Percentiles rank a stretch among this genome's conserved stretches.
Evolutionary conservation across 2,113 vertebrate species (phyloP).

Genomic region (Dasypus novemcinctus): DNA sequence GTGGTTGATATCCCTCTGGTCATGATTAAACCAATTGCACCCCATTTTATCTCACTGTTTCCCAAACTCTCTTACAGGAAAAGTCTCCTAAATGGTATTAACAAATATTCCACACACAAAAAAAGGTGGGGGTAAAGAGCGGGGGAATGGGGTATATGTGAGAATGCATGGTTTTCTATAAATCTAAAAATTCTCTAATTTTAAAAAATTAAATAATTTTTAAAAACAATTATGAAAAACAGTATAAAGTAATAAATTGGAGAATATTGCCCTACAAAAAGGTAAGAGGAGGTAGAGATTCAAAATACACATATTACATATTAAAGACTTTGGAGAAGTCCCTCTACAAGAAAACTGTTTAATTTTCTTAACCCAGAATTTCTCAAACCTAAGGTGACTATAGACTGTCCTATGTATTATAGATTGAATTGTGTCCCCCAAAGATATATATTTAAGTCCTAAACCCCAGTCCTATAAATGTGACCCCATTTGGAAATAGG

Average conservation of each 20-base stretch:
- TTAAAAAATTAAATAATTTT: too few relatives aligned
- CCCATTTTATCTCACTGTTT: slow-evolving; percentile 13
- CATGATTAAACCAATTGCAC: slow-evolving; percentile 52
- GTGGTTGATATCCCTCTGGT: slow-evolving; percentile 34
- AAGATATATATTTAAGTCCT: too few relatives aligned
- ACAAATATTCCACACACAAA: neutral
- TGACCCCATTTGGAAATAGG: too few relatives aligned
- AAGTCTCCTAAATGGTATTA: neutral
- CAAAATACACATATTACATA: neutral
- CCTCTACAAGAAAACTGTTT: neutral
- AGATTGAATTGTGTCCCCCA: too few relatives aligned
- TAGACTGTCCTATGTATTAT: neutral
- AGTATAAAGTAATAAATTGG: too few relatives aligned
- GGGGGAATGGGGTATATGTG: too few relatives aligned
- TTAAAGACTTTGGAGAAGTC: neutral
- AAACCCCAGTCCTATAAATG: too few relatives aligned
- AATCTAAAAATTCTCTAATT: too few relatives aligned
- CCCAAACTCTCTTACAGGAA: neutral
- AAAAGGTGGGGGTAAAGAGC: too few relatives aligned
- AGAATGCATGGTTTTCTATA: too few relatives aligned
- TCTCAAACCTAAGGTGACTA: neutral
- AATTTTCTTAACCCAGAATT: slow-evolving; percentile 23
- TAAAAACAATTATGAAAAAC: too few relatives aligned
- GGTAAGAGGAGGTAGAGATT: neutral
- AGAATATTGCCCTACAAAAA: neutral